Evolutionary conservation across 2,888 invertebrate genomes (phyloP), one percentile per base, ranked within the genome.

Genomic region (Acanthosepion lycidas): DNA sequence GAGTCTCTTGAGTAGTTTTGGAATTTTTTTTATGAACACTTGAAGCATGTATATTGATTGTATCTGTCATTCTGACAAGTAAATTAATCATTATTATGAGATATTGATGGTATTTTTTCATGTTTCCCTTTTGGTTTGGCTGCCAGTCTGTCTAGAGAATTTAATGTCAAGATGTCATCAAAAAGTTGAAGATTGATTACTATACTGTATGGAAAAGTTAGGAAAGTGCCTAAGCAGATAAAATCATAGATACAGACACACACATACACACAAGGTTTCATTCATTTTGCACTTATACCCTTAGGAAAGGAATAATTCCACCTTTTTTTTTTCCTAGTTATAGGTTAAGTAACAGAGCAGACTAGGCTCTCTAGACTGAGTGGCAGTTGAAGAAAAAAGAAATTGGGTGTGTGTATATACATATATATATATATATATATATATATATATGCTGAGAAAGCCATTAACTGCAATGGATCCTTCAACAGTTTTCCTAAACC

Each of bases 141-240:
- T 78, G 28, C 64, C 28, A 64, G 64, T 28, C 78, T 78, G 28
- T 28, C 78, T 28, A 8, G 78, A 78, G 78, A 28, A 6, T n/a
- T 78, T 78, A 78, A 78, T 78, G 78, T 78, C 78, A 78, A 78
- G 78, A n/a, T 78, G 78, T 78, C 78, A 78, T 78, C 78, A 28
- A 78, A 78, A 78, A 78, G 9, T 78, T 78, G 28, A 28, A 78
- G 28, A 78, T 78, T 78, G 78, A 28, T 78, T 78, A 28, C 78
- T 78, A 26, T 28, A 9, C 26, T 78, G 28, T 64, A 28, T 64
- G 26, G 1, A 9, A 64, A 64, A 64, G 64, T 64, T 64, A 4
- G 5, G 23, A 64, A 64, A 64, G 64, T 64, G 26, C 28, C 23
- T 28, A 28, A 64, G 28, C 64, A 28, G 64, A 64, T 20, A 28